Evolutionary conservation across 92 coral and sea anemone genomes (phyloP).

Genomic region (Epizoanthus illoricatus): DNA sequence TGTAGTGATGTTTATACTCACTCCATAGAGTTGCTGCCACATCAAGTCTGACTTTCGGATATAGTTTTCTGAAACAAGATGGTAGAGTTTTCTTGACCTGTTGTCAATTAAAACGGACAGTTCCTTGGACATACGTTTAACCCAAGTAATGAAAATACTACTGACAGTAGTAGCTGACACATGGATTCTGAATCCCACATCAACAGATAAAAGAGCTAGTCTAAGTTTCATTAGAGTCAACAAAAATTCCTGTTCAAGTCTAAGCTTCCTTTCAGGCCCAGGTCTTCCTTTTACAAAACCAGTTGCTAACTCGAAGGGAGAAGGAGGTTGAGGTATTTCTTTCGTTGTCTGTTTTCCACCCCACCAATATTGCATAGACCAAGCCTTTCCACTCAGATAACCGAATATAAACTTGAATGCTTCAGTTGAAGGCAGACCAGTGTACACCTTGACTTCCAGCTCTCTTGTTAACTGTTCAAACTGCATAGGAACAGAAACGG

Average conservation of each 20-base stretch:
- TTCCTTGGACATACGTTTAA: conserved; percentile 62
- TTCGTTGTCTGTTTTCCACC: conserved; percentile 64
- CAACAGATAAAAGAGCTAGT: conserved; percentile 48
- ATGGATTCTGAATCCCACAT: conserved; percentile 55
- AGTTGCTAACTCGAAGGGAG: conserved; percentile 42
- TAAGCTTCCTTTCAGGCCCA: conserved; percentile 43
- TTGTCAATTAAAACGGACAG: conserved; percentile 52
- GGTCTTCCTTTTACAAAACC: conserved; percentile 23
- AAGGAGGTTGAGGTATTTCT: conserved; percentile 42
- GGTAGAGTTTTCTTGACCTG: conserved; percentile 34
- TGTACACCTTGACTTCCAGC: conserved; percentile 32
- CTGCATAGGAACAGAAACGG: too few species aligned
- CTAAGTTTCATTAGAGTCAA: conserved; percentile 56
- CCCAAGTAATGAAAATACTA: conserved; percentile 52
- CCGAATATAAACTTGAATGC: conserved; percentile 53
- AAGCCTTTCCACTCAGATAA: conserved; percentile 47
- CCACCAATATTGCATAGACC: conserved; percentile 66
- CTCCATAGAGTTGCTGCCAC: conserved; percentile 64
- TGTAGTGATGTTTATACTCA: too few species aligned
- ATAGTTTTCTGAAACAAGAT: conserved; percentile 47
- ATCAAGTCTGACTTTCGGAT: conserved; percentile 58
- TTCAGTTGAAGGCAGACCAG: conserved; percentile 41
- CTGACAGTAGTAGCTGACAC: conserved; percentile 54
- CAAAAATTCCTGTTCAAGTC: conserved; percentile 40
- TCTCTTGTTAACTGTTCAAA: not conserved